Evolutionary conservation across 2,888 invertebrate genomes (phyloP), one percentile per base, ranked within the genome.

Genomic region (Ochropleura leucogaster): DNA sequence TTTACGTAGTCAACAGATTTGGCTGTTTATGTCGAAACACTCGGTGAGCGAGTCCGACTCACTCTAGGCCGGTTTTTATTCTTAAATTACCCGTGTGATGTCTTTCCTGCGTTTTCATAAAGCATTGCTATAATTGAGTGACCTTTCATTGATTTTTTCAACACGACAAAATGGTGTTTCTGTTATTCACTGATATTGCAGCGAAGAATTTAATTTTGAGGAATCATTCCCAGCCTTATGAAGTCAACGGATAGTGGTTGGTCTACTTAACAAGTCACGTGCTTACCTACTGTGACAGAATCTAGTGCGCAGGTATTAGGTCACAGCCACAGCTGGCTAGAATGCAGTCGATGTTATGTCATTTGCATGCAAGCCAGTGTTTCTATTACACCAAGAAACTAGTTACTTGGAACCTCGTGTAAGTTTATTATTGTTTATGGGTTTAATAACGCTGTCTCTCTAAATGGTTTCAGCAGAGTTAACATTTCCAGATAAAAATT

Each of bases 321-420:
- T 51, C 49, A 76, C 47, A 18, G 47, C 49, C 59, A 46, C 74
- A 75, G 60, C 46, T 68, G n/a, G 5, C 53, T 14, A 55, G n/a
- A 63, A 47, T 64, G 47, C 46, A 53, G 77, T 75, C 51, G 12
- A 75, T 75, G 53, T 30, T 46, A 46, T 53, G 51, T 46, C 40
- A 77, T 75, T 53, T 60, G 60, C 68, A 75, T 77, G 68, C 51
- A 75, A 75, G 68, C 59, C 46, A 68, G 51, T 77, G 59, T 74
- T 66, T 53, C 40, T 60, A 60, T 51, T 68, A 77, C 12, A 77
- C 46, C 53, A 60, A 60, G 68, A 60, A 42, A 74, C 20, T 46
- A 49, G 44, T 76, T 66, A 74, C 68, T 46, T 60, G 20, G 14
- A 46, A 14, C 40, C n/a, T 14, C 42, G 14, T 53, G 46, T 20